These are phyloP conservation scores for Alcis repandata DNA, from an alignment of 2,888 invertebrate species.

Conservation along the genomic window DNA sequence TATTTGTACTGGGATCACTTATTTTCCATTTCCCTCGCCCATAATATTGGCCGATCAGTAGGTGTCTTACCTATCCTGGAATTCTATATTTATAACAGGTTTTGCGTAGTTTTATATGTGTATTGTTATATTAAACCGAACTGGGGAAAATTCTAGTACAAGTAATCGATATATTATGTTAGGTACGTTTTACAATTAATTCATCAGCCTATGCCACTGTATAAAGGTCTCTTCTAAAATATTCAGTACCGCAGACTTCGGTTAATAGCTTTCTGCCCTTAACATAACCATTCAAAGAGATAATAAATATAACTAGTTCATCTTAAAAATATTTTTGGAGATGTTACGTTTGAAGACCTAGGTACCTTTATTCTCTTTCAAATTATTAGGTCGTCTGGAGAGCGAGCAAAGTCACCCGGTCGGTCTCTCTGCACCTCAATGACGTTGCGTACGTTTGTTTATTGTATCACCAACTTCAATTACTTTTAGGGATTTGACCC, in stretches of 20 bases:
- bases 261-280: slow-evolving; percentile 5
- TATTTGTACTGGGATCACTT: slow-evolving; percentile 65
- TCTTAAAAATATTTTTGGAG: slow-evolving; percentile 33
- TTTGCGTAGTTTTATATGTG: no score
- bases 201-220: not conserved
- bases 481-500: slow-evolving; percentile 49
- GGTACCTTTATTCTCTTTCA: slow-evolving; percentile 59
- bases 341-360: slow-evolving; percentile 41
- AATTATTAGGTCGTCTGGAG: slow-evolving; percentile 79
- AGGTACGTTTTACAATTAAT: not conserved
- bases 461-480: slow-evolving; percentile 49
- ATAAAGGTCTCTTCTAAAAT: no score
- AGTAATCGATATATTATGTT: no score
- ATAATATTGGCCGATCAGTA: slow-evolving; percentile 57
- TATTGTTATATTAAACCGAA: not conserved
- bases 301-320: not conserved
- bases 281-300: slow-evolving; percentile 10
- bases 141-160: not conserved
- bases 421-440: slow-evolving; percentile 65
- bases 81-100: slow-evolving; percentile 23
- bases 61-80: slow-evolving; percentile 5
- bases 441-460: slow-evolving; percentile 53
- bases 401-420: slow-evolving; percentile 77
- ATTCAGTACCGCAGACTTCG: not conserved
- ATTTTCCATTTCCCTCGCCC: slow-evolving; percentile 66